Percentiles rank a stretch among this genome's conserved stretches.
Conservation (phyloP, 2,113 vertebrate species). For the Ciconia boyciana region DNA sequence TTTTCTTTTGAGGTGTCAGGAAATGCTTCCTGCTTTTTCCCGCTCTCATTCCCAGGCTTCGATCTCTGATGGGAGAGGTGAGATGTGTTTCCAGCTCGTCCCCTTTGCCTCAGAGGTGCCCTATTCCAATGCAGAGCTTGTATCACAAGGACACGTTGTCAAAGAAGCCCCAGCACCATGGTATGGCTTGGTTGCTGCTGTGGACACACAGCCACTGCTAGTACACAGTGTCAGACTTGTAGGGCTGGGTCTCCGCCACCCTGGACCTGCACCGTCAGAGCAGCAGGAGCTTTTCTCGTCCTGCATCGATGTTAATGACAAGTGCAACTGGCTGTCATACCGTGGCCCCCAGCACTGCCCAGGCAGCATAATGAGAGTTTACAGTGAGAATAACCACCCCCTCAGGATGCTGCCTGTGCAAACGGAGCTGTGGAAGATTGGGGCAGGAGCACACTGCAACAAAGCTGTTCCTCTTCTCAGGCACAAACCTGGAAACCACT, state of each 20-base stretch:
- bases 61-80: not conserved
- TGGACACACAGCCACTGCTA: not conserved
- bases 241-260: not conserved
- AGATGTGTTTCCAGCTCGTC: not conserved
- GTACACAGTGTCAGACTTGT: not conserved
- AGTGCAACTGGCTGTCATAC: not conserved
- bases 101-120: not conserved
- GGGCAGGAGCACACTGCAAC: not conserved
- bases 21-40: not conserved
- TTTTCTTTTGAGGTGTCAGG: not conserved
- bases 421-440: not conserved
- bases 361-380: not conserved
- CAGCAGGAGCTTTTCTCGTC: not conserved
- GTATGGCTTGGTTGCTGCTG: fast-evolving
- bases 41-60: not conserved
- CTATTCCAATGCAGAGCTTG: not conserved
- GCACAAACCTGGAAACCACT: not conserved
- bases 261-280: fast-evolving
- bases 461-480: not conserved
- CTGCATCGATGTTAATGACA: not conserved
- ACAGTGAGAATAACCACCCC: not conserved
- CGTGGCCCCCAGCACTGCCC: fast-evolving
- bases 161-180: not conserved
- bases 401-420: not conserved
- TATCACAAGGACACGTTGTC: not conserved